Conservation (phyloP, 2,888 invertebrate genomes). For the Cinara cedri region DNA sequence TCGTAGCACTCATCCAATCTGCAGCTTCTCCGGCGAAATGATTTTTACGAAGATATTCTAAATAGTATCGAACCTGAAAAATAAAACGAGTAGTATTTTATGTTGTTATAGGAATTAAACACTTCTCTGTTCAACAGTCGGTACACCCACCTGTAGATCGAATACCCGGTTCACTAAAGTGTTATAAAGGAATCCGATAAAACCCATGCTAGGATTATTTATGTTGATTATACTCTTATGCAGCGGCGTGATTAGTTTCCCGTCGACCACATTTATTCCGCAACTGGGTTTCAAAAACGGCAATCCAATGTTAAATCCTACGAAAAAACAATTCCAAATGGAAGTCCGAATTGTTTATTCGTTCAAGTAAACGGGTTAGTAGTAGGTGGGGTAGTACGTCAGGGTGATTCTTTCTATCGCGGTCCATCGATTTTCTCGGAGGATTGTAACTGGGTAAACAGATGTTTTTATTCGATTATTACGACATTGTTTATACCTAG, state of each 20-base stretch:
- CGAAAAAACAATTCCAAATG: too few species aligned
- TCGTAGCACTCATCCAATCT: slow-evolving; percentile 7
- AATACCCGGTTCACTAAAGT: slow-evolving; percentile 36
- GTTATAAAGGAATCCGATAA: slow-evolving; percentile 41
- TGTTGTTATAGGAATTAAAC: not conserved
- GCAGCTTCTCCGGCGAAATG: not conserved
- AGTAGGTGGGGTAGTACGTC: too few species aligned
- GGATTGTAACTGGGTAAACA: too few species aligned
- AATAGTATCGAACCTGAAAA: slow-evolving; percentile 41
- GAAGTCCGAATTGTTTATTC: too few species aligned
- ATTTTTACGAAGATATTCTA: slow-evolving; percentile 30
- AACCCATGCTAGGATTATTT: slow-evolving; percentile 48
- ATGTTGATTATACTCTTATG: slow-evolving; percentile 48
- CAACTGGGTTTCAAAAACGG: slow-evolving; percentile 43
- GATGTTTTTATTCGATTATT: too few species aligned
- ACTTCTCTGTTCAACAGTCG: too few species aligned
- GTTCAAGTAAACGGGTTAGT: too few species aligned
- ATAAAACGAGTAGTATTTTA: not conserved
- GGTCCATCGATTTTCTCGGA: too few species aligned
- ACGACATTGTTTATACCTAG: too few species aligned
- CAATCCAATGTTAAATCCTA: slow-evolving; percentile 30
- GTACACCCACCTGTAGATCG: slow-evolving; percentile 40
- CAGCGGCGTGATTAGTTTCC: slow-evolving; percentile 38
- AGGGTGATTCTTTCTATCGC: too few species aligned
- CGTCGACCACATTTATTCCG: slow-evolving; percentile 21